Conservation (phyloP, 1,140 invertebrate genomes). For the Telenomus remus region DNA sequence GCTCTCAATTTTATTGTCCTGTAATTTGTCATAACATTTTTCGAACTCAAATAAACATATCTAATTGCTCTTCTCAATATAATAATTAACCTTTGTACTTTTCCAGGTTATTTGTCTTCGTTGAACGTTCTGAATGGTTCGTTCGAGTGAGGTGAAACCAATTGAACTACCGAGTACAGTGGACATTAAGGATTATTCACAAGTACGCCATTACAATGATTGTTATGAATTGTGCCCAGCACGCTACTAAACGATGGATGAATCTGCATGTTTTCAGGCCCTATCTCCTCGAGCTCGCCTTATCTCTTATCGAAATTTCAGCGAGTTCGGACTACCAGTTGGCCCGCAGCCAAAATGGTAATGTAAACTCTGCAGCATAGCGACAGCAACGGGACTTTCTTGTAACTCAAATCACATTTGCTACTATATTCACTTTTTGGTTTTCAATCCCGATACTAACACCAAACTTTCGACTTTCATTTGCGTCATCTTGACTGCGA, state of each 20-base stretch:
- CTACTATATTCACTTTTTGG: constrained; percentile 55
- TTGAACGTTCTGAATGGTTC: constrained; percentile 20
- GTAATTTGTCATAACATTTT: constrained; percentile 10
- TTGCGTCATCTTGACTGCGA: constrained; percentile 44
- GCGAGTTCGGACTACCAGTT: constrained; percentile 46
- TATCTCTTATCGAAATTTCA: constrained; percentile 54
- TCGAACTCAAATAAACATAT: too few relatives aligned
- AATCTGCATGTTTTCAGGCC: constrained; percentile 31
- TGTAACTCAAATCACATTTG: constrained; percentile 55
- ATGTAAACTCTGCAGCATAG: constrained; percentile 55
- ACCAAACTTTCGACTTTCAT: constrained; percentile 50
- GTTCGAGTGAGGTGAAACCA: constrained; percentile 14
- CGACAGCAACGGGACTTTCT: constrained; percentile 38
- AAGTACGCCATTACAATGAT: constrained; percentile 30
- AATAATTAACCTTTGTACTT: too few relatives aligned
- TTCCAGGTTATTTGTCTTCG: not conserved
- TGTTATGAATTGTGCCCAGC: constrained; percentile 34
- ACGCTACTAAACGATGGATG: constrained; percentile 34
- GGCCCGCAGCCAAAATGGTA: constrained; percentile 57
- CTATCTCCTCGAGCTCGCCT: constrained; percentile 34
- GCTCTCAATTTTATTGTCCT: constrained; percentile 3
- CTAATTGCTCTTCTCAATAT: too few relatives aligned
- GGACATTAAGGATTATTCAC: constrained; percentile 25
- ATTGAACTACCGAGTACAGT: constrained; percentile 19
- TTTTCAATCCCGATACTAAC: constrained; percentile 52